A percentile compares a stretch with the other conserved stretches of the same genome.
These are phyloP conservation scores for Lasioglossum pauxillum DNA, from an alignment of 2,888 invertebrate species.

Conservation along the genomic window DNA sequence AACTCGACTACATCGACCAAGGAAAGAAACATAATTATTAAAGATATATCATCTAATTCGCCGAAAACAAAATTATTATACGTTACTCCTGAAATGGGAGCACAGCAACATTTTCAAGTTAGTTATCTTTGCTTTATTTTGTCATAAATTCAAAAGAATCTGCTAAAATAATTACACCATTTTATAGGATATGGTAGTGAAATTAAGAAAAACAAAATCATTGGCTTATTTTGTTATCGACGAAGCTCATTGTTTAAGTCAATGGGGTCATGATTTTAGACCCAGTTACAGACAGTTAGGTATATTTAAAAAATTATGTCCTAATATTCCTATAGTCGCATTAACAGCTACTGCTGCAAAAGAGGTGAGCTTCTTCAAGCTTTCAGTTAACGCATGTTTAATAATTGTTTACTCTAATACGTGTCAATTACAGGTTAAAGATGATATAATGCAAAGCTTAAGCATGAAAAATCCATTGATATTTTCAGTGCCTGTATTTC, in stretches of 20 bases:
- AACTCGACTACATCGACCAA: constrained; percentile 95
- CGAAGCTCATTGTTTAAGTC: constrained; percentile 98
- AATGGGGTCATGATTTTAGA: constrained; percentile 99
- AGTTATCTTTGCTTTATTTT: neutral
- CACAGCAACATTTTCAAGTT: constrained; percentile 86
- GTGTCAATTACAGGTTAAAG: constrained; percentile 87
- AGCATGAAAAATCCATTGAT: constrained; percentile 88
- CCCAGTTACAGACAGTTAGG: constrained; percentile 97
- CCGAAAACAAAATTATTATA: constrained; percentile 95
- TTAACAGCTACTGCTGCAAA: constrained; percentile 97
- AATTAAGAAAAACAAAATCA: constrained; percentile 90
- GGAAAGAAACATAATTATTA: constrained; percentile 91
- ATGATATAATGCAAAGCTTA: constrained; percentile 92
- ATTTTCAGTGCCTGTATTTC: constrained; percentile 95
- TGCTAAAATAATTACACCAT: neutral
- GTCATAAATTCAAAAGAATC: neutral
- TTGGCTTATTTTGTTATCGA: constrained; percentile 97
- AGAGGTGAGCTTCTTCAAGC: constrained; percentile 82
- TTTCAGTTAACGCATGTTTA: constrained; percentile 5
- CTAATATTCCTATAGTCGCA: constrained; percentile 92
- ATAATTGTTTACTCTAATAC: constrained; percentile 17
- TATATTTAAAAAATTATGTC: constrained; percentile 87
- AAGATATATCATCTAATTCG: constrained; percentile 88
- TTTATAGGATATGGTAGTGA: constrained; percentile 87
- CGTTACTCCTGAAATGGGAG: constrained; percentile 98